Percentiles rank a stretch among this genome's conserved stretches.
phyloP scores from a whole-genome alignment of 2,888 invertebrate genomes.

The Ceramica pisi region DNA sequence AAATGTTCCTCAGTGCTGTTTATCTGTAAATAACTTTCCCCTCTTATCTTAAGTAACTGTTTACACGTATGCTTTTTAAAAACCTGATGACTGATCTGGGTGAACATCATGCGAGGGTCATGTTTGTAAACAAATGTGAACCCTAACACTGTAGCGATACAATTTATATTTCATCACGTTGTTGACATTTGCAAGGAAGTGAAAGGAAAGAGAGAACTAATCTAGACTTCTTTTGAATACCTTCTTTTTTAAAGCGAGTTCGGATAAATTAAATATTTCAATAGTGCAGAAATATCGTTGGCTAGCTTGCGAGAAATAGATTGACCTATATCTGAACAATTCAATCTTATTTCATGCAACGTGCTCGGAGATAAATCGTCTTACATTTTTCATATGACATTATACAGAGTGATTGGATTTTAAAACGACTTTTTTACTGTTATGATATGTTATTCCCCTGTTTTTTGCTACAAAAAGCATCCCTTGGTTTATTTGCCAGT shows the following conservation, averaged over 20 bases:
- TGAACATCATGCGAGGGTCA: conserved; percentile 13
- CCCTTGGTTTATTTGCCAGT: conserved; percentile 15
- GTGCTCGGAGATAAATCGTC: not conserved
- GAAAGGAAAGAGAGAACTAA: conserved; percentile 37
- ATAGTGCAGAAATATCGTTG: conserved; percentile 2
- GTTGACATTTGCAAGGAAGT: conserved; percentile 28
- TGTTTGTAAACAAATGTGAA: conserved; percentile 53
- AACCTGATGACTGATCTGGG: conserved; percentile 19
- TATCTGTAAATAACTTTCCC: conserved; percentile 27
- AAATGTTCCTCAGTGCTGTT: not conserved
- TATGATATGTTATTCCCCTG: conserved; percentile 10
- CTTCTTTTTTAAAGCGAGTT: conserved; percentile 4
- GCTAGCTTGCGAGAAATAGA: conserved; percentile 29
- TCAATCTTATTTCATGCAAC: conserved; percentile 10
- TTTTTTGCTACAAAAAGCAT: not conserved
- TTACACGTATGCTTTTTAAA: conserved; percentile 20
- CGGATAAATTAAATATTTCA: conserved; percentile 19
- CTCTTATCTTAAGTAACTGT: conserved; percentile 18
- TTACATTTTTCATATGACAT: conserved; percentile 13
- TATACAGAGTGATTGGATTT: not conserved
- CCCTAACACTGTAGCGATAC: conserved; percentile 30
- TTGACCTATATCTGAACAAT: conserved; percentile 12
- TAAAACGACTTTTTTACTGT: not conserved
- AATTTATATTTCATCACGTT: conserved; percentile 34
- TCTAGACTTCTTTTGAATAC: conserved; percentile 32